Conservation (phyloP, 2,797 vertebrate genomes). For the Arctocebus calabarensis region DNA sequence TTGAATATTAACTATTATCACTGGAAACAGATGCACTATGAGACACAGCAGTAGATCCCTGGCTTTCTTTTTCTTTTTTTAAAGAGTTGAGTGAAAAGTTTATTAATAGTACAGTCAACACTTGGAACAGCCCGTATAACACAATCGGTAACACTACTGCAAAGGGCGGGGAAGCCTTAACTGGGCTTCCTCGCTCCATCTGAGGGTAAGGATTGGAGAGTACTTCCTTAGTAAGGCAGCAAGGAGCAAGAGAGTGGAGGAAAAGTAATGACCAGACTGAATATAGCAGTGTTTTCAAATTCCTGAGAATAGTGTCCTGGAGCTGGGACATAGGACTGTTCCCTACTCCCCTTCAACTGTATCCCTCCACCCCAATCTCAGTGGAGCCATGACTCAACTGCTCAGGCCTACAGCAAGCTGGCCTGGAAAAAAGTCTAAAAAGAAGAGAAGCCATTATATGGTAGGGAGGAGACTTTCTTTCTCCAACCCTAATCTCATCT, state of each 20-base stretch:
- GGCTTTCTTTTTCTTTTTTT: no score
- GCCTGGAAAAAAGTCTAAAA: not conserved
- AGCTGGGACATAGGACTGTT: not conserved
- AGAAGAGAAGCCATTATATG: not conserved
- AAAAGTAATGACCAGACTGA: slow-evolving; percentile 67
- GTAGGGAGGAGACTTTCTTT: no score
- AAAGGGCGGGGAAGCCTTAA: slow-evolving; percentile 40
- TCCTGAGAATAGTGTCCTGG: no score
- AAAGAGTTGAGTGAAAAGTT: slow-evolving; percentile 68
- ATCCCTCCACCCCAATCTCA: slow-evolving; percentile 1
- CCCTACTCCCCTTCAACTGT: not conserved
- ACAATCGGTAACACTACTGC: slow-evolving; percentile 69
- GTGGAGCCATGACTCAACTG: not conserved
- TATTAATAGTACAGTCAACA: slow-evolving; percentile 24
- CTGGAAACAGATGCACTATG: not conserved
- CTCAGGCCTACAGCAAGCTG: not conserved
- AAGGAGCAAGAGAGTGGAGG: not conserved
- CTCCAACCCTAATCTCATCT: no score
- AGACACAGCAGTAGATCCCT: not conserved
- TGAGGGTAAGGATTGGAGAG: not conserved
- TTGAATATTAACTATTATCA: not conserved
- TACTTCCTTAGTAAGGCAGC: not conserved
- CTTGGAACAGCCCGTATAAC: slow-evolving; percentile 66
- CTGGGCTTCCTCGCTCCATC: slow-evolving; percentile 40
- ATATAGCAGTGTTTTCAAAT: slow-evolving; percentile 35